Conservation (phyloP, 2,113 vertebrate species). For the Rana temporaria region DNA sequence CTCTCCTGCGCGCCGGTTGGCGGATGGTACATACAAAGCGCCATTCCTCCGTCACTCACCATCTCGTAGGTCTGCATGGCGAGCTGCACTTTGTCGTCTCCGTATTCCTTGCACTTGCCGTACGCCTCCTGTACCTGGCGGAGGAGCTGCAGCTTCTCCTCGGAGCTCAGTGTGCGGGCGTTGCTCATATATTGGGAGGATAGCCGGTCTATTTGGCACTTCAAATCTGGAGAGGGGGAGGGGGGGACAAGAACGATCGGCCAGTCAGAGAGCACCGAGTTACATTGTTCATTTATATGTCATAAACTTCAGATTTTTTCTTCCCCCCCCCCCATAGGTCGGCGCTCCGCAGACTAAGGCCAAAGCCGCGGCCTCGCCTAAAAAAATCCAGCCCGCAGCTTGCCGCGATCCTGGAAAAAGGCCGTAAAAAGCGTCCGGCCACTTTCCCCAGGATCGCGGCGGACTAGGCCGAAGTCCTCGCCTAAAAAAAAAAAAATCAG, state of each 20-base stretch:
- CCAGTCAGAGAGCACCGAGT: background rate
- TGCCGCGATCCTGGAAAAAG: too few species aligned
- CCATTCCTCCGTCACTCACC: constrained; percentile 72
- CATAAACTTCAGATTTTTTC: background rate
- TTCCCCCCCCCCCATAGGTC: too few species aligned
- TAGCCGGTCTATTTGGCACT: constrained; percentile 92
- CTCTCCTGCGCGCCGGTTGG: too few species aligned
- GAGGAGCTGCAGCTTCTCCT: constrained; percentile 91
- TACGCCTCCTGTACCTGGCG: constrained; percentile 95
- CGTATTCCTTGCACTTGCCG: constrained; percentile 95
- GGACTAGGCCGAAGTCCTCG: too few species aligned
- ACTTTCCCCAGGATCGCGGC: too few species aligned
- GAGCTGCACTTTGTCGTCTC: constrained; percentile 97
- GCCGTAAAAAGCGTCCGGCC: too few species aligned
- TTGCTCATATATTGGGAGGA: constrained; percentile 93
- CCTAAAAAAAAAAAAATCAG: too few species aligned
- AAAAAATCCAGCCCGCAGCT: too few species aligned
- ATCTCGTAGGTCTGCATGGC: constrained; percentile 99
- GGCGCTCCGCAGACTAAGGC: too few species aligned
- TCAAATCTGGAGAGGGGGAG: constrained; percentile 87
- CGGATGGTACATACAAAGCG: too few species aligned
- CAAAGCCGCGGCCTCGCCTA: too few species aligned
- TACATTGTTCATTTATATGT: background rate
- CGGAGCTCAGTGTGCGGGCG: constrained; percentile 86
- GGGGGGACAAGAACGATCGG: background rate